Evolutionary conservation across 2,797 vertebrate genomes (phyloP).

Genomic region (Enteromius paludinosus): DNA sequence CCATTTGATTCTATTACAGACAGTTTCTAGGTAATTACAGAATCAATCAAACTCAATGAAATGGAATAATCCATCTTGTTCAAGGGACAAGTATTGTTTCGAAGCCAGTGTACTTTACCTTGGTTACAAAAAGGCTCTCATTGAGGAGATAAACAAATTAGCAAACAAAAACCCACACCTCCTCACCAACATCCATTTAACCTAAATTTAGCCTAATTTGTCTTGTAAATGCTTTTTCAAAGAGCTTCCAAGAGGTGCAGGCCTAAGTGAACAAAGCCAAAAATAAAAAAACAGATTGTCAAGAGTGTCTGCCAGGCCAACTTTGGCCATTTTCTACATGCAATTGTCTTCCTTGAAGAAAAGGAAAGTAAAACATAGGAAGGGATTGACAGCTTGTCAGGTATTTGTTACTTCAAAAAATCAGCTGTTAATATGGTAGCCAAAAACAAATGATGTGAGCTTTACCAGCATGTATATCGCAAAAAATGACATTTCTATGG

Average conservation of each 20-base stretch:
- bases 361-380: background rate
- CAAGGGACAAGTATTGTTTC: background rate
- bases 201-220: conserved; percentile 22
- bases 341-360: background rate
- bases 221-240: conserved; percentile 25
- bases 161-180: conserved; percentile 17
- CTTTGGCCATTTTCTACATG: background rate
- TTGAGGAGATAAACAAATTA: conserved; percentile 23
- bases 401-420: background rate
- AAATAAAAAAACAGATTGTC: conserved; percentile 20
- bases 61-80: background rate
- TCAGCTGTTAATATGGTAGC: background rate
- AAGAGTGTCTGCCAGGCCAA: background rate
- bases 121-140: conserved; percentile 1
- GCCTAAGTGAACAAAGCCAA: background rate
- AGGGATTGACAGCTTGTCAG: background rate
- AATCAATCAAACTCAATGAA: background rate
- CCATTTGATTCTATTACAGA: background rate
- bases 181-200: background rate
- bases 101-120: background rate
- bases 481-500: background rate
- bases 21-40: conserved; percentile 2
- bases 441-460: background rate
- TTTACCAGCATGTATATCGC: background rate
- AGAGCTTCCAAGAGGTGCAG: background rate